Evolutionary conservation across 2,888 invertebrate genomes (phyloP), one percentile per base, ranked within the genome.

Genomic region (Melanostoma scalare): DNA sequence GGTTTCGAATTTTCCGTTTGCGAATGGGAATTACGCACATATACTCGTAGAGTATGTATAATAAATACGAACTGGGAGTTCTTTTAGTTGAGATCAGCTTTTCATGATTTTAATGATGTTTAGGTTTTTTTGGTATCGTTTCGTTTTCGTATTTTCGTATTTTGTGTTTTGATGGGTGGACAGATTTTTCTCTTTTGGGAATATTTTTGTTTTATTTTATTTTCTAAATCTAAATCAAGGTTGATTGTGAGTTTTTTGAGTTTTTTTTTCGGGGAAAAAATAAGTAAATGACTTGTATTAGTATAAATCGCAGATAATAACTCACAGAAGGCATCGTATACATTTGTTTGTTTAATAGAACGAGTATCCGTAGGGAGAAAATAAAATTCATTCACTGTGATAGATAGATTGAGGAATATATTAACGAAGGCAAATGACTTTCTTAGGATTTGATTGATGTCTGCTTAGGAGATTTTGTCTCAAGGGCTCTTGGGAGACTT

Each of bases 361-460:
- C 48, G 48, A 63, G 50, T 63, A 50, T 50, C 63, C 63, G 36
- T 63, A 48, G 61, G 61, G 61, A 63, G 42, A 10, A 31, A 31
- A 42, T 31, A 31, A 58, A 58, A 63, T 48, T 63, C 61, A 63
- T 63, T 63, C 61, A 36, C 5, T 30, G 46, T 63, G 61, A 63
- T 63, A 63, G 61, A 63, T 63, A 63, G 61, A 63, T 63, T 63
- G 6, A 6, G 30, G 61, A 63, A 63, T 46, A 46, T 50, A 56
- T 63, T 38, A 46, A 31, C 8, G 31, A 20, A 36, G 20, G 48
- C 42, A 50, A 63, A 48, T 30, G 63, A 71, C 31, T 58, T 63
- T 35, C 58, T 52, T 74, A 44, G 52, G 53, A 33, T 73, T 60
- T 73, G 73, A 78, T 73, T 78, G 73, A 78, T 73, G 60, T 52